A percentile compares a stretch with the other conserved stretches of the same genome.
phyloP scores from a whole-genome alignment of 2,888 invertebrate species.

The Tenodera sinensis region DNA sequence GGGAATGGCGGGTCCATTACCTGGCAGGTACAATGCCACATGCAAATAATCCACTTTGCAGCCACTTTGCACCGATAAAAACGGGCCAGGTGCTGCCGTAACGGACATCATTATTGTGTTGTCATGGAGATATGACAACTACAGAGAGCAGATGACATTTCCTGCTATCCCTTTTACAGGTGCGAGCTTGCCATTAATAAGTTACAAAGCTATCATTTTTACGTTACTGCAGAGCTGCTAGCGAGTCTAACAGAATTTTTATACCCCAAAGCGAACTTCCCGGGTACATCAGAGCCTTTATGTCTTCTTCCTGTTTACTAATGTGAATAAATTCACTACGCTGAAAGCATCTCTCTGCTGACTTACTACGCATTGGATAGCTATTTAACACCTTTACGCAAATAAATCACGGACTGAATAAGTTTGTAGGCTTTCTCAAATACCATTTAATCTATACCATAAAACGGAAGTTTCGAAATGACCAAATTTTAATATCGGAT shows the following conservation, averaged over 20 bases:
- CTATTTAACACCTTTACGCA: too few species aligned
- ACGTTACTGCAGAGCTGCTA: background rate
- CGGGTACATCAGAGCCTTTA: background rate
- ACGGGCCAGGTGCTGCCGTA: background rate
- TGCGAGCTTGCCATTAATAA: background rate
- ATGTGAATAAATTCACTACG: background rate
- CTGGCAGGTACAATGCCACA: background rate
- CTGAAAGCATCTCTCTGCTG: too few species aligned
- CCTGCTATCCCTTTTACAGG: background rate
- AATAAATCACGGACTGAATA: too few species aligned
- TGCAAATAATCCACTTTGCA: background rate
- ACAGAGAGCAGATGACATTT: background rate
- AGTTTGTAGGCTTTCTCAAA: too few species aligned
- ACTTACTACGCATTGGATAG: too few species aligned
- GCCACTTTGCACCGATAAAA: background rate
- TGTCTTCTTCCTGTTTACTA: background rate
- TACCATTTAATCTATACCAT: too few species aligned
- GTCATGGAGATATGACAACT: background rate
- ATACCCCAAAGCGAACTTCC: background rate
- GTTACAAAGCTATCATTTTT: background rate
- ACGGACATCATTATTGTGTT: background rate
- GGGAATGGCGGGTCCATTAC: background rate
- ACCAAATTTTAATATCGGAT: too few species aligned
- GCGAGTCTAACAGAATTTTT: background rate
- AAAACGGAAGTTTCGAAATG: too few species aligned